Percentiles rank a stretch among this genome's conserved stretches.
These are phyloP conservation scores for Plemyria rubiginata DNA, from an alignment of 2,888 invertebrate species.

Conservation along the genomic window DNA sequence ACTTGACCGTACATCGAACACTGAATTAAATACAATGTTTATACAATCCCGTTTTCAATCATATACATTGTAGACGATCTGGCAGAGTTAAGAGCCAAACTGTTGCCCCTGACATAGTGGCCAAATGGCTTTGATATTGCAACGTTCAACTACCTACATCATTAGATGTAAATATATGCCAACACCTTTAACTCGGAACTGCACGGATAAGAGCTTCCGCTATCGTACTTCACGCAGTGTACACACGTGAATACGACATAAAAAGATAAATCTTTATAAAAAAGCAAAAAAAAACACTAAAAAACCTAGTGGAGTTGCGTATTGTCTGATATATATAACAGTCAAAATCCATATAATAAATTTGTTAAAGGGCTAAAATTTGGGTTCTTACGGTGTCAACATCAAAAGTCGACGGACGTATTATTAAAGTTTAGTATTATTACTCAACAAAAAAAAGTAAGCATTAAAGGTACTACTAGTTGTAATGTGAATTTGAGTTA, in stretches of 20 bases:
- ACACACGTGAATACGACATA: neutral
- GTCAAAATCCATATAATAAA: too few relatives aligned
- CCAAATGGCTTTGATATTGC: slow-evolving; percentile 33
- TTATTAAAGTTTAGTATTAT: neutral
- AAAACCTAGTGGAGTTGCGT: neutral
- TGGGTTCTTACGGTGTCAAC: too few relatives aligned
- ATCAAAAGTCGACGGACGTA: neutral
- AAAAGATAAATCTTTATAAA: neutral
- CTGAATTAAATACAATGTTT: neutral
- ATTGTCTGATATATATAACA: too few relatives aligned
- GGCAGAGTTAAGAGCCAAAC: slow-evolving; percentile 52
- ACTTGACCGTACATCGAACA: neutral
- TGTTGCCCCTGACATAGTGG: slow-evolving; percentile 57
- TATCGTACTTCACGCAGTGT: neutral
- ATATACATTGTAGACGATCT: slow-evolving; percentile 14
- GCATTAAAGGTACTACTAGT: neutral
- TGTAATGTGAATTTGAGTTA: too few relatives aligned
- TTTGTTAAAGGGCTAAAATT: too few relatives aligned
- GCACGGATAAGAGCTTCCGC: neutral
- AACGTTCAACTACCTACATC: slow-evolving; percentile 21
- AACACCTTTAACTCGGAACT: neutral
- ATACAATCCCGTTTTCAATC: neutral
- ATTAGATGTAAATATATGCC: neutral
- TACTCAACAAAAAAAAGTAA: neutral
- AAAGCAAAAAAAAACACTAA: too few relatives aligned